Percentiles rank a stretch among this genome's conserved stretches.
Evolutionary conservation across 2,797 vertebrate genomes (phyloP).

Genomic region (Trichosurus vulpecula): DNA sequence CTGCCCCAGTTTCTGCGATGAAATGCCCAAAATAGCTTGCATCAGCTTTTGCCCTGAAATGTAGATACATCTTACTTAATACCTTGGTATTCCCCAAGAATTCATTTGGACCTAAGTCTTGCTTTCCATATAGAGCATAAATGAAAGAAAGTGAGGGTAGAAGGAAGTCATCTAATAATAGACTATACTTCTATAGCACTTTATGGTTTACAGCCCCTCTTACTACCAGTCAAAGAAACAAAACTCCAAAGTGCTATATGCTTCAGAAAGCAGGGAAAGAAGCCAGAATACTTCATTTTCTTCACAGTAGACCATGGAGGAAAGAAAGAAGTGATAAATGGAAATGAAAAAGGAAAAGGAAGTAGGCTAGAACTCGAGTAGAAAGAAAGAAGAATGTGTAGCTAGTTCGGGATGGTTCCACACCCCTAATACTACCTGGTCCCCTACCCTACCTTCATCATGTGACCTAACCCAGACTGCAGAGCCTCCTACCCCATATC

Average conservation of each 20-base stretch:
- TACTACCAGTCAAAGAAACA: neutral
- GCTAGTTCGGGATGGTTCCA: neutral
- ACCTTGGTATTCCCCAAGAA: neutral
- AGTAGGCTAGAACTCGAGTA: neutral
- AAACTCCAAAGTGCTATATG: neutral
- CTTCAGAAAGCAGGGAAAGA: neutral
- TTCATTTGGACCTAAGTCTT: neutral
- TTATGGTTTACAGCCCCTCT: neutral
- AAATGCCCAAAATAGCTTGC: neutral
- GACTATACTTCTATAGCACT: neutral
- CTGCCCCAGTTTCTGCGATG: neutral
- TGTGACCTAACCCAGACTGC: neutral
- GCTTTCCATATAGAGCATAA: neutral
- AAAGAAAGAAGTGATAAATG: neutral
- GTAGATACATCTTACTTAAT: neutral
- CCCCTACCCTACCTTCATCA: neutral
- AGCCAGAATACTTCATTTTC: neutral
- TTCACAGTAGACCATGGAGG: neutral
- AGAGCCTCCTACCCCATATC: neutral
- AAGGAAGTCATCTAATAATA: neutral
- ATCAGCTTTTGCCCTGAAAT: neutral
- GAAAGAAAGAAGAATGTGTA: neutral
- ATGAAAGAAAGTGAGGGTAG: neutral
- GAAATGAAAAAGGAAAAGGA: neutral
- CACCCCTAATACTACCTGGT: neutral